Conservation (phyloP, 1,140 invertebrate genomes). For the Telenomus remus region DNA sequence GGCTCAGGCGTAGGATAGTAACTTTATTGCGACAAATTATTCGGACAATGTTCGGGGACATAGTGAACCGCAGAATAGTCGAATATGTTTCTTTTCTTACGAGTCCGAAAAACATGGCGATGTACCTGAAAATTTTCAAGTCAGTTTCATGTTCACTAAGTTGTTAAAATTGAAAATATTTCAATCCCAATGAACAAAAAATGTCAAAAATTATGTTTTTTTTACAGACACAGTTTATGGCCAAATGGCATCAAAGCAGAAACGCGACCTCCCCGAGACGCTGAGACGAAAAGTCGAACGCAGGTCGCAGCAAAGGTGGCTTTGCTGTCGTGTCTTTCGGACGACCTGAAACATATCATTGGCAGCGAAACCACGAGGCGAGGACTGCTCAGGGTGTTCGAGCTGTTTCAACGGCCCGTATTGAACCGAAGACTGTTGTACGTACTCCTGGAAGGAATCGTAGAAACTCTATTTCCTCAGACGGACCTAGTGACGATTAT, state of each 20-base stretch:
- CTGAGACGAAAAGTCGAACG: slow-evolving; percentile 85
- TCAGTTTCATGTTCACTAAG: slow-evolving; percentile 71
- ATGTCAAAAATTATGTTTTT: slow-evolving; percentile 8
- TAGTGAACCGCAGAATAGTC: slow-evolving; percentile 91
- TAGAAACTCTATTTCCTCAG: slow-evolving; percentile 85
- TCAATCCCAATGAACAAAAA: not conserved
- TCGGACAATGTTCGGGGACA: slow-evolving; percentile 88
- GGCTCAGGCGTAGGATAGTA: slow-evolving; percentile 88
- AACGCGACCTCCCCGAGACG: slow-evolving; percentile 79
- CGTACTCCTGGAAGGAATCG: slow-evolving; percentile 89
- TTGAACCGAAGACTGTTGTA: slow-evolving; percentile 91
- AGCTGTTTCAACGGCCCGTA: slow-evolving; percentile 89
- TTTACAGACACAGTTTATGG: slow-evolving; percentile 84
- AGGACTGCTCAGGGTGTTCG: slow-evolving; percentile 92
- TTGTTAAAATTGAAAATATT: not conserved
- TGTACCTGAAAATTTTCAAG: slow-evolving; percentile 91
- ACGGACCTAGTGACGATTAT: slow-evolving; percentile 81
- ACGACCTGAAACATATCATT: slow-evolving; percentile 93
- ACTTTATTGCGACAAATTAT: slow-evolving; percentile 86
- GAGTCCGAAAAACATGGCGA: slow-evolving; percentile 91
- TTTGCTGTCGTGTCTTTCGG: slow-evolving; percentile 83
- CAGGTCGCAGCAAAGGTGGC: slow-evolving; percentile 90
- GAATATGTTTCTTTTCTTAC: slow-evolving; percentile 93
- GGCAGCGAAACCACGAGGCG: slow-evolving; percentile 91
- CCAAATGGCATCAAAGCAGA: slow-evolving; percentile 83